Evolutionary conservation across 2,888 invertebrate genomes (phyloP).

Genomic region (Conchocele bisecta): DNA sequence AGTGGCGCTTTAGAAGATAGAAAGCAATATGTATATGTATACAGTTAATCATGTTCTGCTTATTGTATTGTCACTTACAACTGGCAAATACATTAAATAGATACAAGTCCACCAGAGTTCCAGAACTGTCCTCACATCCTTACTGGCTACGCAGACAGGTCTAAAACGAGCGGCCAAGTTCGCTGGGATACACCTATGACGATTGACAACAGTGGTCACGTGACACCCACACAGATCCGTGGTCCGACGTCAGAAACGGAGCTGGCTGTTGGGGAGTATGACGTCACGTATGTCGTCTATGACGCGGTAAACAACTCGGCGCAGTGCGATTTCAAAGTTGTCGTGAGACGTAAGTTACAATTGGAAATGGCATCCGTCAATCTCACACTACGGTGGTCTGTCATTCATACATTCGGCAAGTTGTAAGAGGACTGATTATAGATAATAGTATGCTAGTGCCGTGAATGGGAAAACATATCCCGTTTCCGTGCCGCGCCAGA

Average conservation of each 20-base stretch:
- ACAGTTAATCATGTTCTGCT: too few species aligned
- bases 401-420: too few species aligned
- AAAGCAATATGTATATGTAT: too few species aligned
- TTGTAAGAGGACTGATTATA: too few species aligned
- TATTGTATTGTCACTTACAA: too few species aligned
- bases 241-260: conserved; percentile 12
- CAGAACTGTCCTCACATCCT: conserved; percentile 22
- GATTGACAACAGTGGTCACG: conserved; percentile 35
- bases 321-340: conserved; percentile 45
- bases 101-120: conserved; percentile 45
- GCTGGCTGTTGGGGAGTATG: conserved; percentile 43
- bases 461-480: too few species aligned
- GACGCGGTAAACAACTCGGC: conserved; percentile 52
- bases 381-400: too few species aligned
- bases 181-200: conserved; percentile 36
- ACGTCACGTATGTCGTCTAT: conserved; percentile 37
- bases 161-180: conserved; percentile 13
- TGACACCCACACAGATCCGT: background rate
- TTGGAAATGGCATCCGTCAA: too few species aligned
- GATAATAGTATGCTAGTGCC: too few species aligned
- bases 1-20: too few species aligned
- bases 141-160: conserved; percentile 36
- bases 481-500: too few species aligned
- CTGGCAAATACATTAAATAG: too few species aligned
- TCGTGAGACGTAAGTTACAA: conserved; percentile 55